Evolutionary conservation across 2,888 invertebrate genomes (phyloP), one percentile per base, ranked within the genome.

Genomic region (Drosophila recens): DNA sequence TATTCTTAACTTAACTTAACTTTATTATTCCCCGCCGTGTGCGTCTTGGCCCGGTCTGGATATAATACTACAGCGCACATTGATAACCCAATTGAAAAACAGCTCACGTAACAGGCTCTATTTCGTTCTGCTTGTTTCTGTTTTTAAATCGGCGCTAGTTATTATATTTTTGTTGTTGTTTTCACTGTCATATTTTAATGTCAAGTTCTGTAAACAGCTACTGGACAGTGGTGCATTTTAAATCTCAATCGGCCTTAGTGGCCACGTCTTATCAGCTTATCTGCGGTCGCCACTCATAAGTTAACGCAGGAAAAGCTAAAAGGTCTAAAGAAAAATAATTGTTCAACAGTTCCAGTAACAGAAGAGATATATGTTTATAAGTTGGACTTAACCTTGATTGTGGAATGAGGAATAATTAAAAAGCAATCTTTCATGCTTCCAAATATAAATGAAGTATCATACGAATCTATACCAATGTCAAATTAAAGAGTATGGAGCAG

Each of bases 161-260:
- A 72, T 73, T 79, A 71, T 67, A 67, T 76, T 71, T 72, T 82
- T 76, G 72, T 5, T 27, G 5, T 66, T 80, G 80, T 68, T 72
- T 59, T 52, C 64, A 64, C 80, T 81, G 79, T 82, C 86, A 87
- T 82, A 88, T 86, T 83, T 83, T 80, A 87, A 75, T 80, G 71
- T 62, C 66, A 69, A 72, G 62, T 80, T 59, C 68, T 67, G 71
- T 66, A 67, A 59, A 63, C 75, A 67, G 46, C 66, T 65, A 61
- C 67, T 65, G 80, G 42, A 58, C 79, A 65, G 69, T 74, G 72
- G 75, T 75, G 76, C 85, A 87, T 85, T 85, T 81, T 74, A 84
- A 88, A 87, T 87, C 81, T 81, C 87, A 89, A 87, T 89, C 81
- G 84, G 67, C 53, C 58, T 54, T 65, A 56, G 61, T 52, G 53